phyloP scores from a whole-genome alignment of 2,797 vertebrate species.

The Pipistrellus pipistrellus region DNA sequence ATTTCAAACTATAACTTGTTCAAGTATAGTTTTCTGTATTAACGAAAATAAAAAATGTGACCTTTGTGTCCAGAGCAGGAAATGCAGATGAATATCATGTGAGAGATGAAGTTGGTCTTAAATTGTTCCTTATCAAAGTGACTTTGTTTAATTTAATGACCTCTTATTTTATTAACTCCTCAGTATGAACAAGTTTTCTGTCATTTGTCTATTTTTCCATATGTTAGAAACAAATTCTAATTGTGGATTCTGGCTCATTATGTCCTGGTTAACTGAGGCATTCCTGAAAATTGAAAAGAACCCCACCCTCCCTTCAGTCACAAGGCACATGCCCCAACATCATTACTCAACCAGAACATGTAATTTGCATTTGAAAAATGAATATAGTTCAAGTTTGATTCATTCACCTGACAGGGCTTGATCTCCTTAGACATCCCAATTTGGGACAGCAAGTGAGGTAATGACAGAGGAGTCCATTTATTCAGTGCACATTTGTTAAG shows the following conservation, averaged over 20 bases:
- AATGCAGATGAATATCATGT: not conserved
- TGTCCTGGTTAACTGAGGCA: not conserved
- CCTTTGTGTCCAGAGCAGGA: not conserved
- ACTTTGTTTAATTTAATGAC: not conserved
- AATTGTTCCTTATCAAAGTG: not conserved
- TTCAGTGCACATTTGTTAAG: not conserved
- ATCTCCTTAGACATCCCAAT: not conserved
- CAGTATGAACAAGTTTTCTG: not conserved
- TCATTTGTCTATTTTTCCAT: not conserved
- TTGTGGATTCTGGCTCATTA: not conserved
- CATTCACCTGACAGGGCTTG: not conserved
- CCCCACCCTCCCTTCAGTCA: not conserved
- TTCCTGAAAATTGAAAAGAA: not conserved
- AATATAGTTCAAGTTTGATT: not conserved
- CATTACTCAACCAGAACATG: not conserved
- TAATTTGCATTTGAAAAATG: not conserved
- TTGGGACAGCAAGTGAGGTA: not conserved
- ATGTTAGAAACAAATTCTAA: slow-evolving; percentile 29
- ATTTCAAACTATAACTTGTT: slow-evolving; percentile 3
- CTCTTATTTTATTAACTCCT: slow-evolving; percentile 43
- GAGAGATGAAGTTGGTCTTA: not conserved
- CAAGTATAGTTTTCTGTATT: slow-evolving; percentile 6
- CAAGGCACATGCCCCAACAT: not conserved
- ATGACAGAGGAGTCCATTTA: not conserved
- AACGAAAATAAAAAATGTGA: not conserved